Conservation (phyloP, 2,888 invertebrate species). For the Neocrepidodera transversa region DNA sequence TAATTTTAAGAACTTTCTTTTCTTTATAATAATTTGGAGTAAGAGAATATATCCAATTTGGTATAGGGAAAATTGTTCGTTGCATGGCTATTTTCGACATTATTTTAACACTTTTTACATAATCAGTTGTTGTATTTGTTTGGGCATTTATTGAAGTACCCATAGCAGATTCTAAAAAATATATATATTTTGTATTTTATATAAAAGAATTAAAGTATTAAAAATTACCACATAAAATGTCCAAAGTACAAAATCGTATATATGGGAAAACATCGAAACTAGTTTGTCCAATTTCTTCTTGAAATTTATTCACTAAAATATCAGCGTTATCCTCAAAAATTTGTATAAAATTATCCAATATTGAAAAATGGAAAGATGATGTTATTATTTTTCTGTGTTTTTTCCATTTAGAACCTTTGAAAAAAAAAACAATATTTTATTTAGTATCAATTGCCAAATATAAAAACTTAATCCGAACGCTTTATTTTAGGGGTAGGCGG, state of each 20-base stretch:
- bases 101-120: conserved; percentile 75
- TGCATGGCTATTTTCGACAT: conserved; percentile 48
- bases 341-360: conserved; percentile 74
- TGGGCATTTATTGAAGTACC: conserved; percentile 78
- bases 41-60: conserved; percentile 62
- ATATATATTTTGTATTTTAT: too few species aligned
- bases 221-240: conserved; percentile 69
- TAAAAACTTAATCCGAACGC: too few species aligned
- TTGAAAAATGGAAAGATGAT: conserved; percentile 80
- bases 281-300: conserved; percentile 54
- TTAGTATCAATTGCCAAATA: neutral
- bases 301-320: conserved; percentile 66
- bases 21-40: conserved; percentile 66
- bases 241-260: conserved; percentile 63
- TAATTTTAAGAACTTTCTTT: conserved; percentile 6
- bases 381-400: conserved; percentile 74
- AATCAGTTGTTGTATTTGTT: conserved; percentile 70
- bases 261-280: conserved; percentile 68
- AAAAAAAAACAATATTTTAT: neutral
- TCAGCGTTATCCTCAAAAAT: conserved; percentile 71
- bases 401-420: conserved; percentile 67
- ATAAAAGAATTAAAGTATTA: too few species aligned
- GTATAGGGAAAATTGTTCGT: conserved; percentile 58
- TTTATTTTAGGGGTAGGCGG: too few species aligned
- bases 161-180: conserved; percentile 81